Evolutionary conservation across 37 sponge, comb jelly and placozoan genomes (phyloP), one percentile per base, ranked within the genome.

Genomic region (Eunapius fragilis): DNA sequence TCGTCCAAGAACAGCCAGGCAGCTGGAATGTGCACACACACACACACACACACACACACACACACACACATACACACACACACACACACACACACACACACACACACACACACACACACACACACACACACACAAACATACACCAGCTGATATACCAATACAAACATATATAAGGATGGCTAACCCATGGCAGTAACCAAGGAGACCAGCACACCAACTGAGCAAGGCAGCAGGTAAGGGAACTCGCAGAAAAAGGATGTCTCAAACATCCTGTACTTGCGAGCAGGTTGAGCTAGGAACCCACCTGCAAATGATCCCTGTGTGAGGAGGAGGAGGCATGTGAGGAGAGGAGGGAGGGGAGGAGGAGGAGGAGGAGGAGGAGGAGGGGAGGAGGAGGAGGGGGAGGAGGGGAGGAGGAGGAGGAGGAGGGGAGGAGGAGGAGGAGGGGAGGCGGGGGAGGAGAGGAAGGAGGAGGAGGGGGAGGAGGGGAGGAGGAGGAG

Each of bases 261-360:
- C 47, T 92, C 67, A 17, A 96, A 86, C 2, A 79, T 31, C 3
- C 72, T 22, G 45, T 94, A 96, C 76, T 96, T 93, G 75, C 74
- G 78, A 5, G 96, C 96, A 11, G 97, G 97, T 37, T 92, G 94
- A 69, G 94, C 88, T 68, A 96, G 69, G 67, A 94, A 94, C 2
- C 97, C 97, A 31, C 97, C 97, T 38, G 87, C 67, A 7, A 87
- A 80, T 58, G 94, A 86, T 22, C 93, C 93, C 96, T 95, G 71
- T 30, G 68, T 3, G 17, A 11, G 58, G 58, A 17, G 17, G 14
- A 19, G 17, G 58, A 19, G 14, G 19, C 19, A 58, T 12, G 58
- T 4, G 17, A 58, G 58, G 58, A 58, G 58, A 11, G 17, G 58
- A 2, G 17, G 22, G 58, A 19, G 14, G 2, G 7, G 58, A 58